Evolutionary conservation across 2,888 invertebrate species (phyloP).

Genomic region (Hemicrepidius hirtus): DNA sequence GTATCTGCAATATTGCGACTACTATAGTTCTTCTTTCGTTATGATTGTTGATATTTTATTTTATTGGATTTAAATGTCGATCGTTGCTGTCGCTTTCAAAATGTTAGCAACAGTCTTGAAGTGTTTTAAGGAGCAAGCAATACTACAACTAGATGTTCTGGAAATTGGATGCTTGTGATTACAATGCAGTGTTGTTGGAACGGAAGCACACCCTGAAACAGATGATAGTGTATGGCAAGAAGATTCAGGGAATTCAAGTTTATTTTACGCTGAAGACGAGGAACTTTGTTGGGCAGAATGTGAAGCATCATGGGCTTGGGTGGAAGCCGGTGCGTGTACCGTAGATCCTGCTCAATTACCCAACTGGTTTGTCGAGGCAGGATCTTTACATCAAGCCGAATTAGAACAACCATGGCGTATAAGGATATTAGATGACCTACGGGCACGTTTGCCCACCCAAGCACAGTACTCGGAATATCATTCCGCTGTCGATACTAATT

Average conservation of each 20-base stretch:
- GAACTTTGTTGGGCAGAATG: conserved; percentile 87
- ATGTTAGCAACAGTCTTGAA: too few relatives aligned
- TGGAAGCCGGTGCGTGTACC: conserved; percentile 82
- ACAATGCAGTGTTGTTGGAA: conserved; percentile 87
- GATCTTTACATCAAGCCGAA: conserved; percentile 74
- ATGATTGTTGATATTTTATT: too few relatives aligned
- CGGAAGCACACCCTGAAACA: conserved; percentile 90
- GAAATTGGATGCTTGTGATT: too few relatives aligned
- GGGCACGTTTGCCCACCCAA: conserved; percentile 71
- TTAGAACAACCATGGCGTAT: conserved; percentile 84
- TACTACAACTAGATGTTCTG: too few relatives aligned
- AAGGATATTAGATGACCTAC: conserved; percentile 81
- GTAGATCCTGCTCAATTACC: conserved; percentile 83
- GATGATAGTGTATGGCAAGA: conserved; percentile 89
- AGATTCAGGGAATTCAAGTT: conserved; percentile 81
- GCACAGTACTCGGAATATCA: conserved; percentile 75
- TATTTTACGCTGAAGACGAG: conserved; percentile 88
- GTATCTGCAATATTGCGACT: too few relatives aligned
- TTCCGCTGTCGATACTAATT: conserved; percentile 87
- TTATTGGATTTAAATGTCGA: too few relatives aligned
- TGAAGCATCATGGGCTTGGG: conserved; percentile 87
- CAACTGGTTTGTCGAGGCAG: conserved; percentile 78
- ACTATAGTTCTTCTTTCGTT: too few relatives aligned
- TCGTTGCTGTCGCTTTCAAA: too few relatives aligned
- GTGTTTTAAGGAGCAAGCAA: too few relatives aligned